These are phyloP conservation scores for Apodemus agrarius DNA, from an alignment of 2,797 vertebrate species.

Conservation along the genomic window DNA sequence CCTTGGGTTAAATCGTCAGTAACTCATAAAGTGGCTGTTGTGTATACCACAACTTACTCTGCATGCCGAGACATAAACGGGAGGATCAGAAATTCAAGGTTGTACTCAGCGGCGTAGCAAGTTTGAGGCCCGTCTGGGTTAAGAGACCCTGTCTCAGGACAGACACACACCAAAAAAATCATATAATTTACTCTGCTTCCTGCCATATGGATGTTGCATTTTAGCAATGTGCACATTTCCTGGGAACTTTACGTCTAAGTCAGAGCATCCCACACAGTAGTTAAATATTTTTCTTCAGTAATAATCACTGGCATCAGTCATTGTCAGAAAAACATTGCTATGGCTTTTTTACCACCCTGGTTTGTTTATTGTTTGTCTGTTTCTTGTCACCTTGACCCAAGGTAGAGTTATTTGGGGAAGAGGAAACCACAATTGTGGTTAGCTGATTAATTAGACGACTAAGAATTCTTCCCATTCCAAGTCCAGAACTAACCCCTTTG, in stretches of 20 bases:
- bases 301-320: neutral
- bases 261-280: neutral
- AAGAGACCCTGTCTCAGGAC: neutral
- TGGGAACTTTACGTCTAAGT: neutral
- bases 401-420: neutral
- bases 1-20: neutral
- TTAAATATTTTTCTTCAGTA: conserved; percentile 14
- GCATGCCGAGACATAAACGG: neutral
- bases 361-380: neutral
- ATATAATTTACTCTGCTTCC: neutral
- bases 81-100: neutral
- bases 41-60: no score
- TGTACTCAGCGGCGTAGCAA: neutral
- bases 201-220: conserved; percentile 5
- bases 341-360: neutral
- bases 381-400: neutral
- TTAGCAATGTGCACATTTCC: conserved; percentile 11
- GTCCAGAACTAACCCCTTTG: neutral
- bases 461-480: neutral
- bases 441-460: neutral
- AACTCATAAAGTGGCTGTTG: neutral
- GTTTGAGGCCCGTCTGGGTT: no score
- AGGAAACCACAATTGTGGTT: neutral
- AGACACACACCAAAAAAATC: neutral
- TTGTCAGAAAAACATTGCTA: neutral